Evolutionary conservation across 2,888 invertebrate species (phyloP).

Genomic region (Choreutis nemorana): DNA sequence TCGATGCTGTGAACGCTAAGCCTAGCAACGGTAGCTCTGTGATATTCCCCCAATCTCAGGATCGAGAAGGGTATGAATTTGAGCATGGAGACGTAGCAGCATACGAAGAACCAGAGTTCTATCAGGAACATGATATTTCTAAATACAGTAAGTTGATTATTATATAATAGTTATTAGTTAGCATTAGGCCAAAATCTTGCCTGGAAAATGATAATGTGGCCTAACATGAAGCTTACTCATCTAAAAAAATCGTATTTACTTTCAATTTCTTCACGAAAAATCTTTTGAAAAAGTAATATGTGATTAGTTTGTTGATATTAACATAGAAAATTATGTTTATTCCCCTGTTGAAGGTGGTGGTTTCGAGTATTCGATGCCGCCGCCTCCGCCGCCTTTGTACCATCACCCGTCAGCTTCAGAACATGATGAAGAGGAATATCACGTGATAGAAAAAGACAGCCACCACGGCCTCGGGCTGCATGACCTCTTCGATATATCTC

Average conservation of each 20-base stretch:
- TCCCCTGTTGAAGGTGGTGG: constrained; percentile 31
- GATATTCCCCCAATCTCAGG: constrained; percentile 14
- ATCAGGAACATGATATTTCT: constrained; percentile 29
- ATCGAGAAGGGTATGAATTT: constrained; percentile 56
- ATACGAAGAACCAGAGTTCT: constrained; percentile 27
- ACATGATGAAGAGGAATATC: constrained; percentile 29
- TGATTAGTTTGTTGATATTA: not conserved
- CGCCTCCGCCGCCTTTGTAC: constrained; percentile 46
- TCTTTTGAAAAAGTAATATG: not conserved
- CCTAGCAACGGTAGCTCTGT: constrained; percentile 15
- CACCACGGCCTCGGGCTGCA: constrained; percentile 71
- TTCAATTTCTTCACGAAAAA: not conserved
- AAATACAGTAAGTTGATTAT: constrained; percentile 37
- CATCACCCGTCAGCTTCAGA: constrained; percentile 28
- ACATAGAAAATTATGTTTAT: not conserved
- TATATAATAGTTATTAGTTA: no score
- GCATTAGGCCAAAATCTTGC: no score
- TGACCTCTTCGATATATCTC: constrained; percentile 80
- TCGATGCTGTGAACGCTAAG: constrained; percentile 35
- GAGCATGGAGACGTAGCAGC: constrained; percentile 69
- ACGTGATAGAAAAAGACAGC: constrained; percentile 45
- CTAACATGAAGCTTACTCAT: no score
- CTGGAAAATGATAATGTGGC: no score
- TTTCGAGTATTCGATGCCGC: constrained; percentile 55
- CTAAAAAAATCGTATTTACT: no score